Base-by-base conservation (phyloP, 2,888 invertebrate species). In the Scotopteryx bipunctaria region DNA sequence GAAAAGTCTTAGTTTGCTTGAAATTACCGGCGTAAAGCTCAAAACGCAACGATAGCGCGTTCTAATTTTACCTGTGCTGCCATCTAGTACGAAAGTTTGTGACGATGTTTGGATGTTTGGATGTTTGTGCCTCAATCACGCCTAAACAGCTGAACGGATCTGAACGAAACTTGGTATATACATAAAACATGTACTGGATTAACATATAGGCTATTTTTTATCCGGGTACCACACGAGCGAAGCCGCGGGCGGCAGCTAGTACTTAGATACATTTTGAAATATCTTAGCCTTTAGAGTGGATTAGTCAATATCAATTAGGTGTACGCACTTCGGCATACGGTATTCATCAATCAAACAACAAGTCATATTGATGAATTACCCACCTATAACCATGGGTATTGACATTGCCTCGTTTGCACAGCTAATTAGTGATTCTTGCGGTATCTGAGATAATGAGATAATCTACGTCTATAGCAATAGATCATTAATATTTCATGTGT, bases 321-420 rank as follows among this genome's bases (percentile, higher is more conserved):
- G 54, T 58, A 29, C 38, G 38, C 51, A 44, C 38, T 38, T 5
- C 44, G 29, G 13, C 38, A 42, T 59, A 45, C 42, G 25, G 49
- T 43, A 55, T 52, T 61, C 54, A 61, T 52, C 52, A 58, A 59
- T 63, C 56, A 50, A 53, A 47, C 48, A 54, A 52, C 49, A 59
- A 57, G 38, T 59, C 52, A 59, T 58, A 47, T 63, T 58, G 57
- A 58, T 60, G 52, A 41, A 53, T 60, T 40, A 45, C 41, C 44
- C 27, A 23, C 31, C 45, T 46, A 53, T 33, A 52, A n/a, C n/a
- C n/a, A 42, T 46, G 31, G 32, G 19, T 56, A 56, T 56, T 56
- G 57, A 56, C 54, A 46, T 15, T 37, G 48, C 13, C 8, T 29
- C 38, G 56, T 60, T 60, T 57, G 53, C 55, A 54, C 38, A 40